Percentiles rank a stretch among this genome's conserved stretches.
phyloP scores from a whole-genome alignment of 2,888 invertebrate genomes.

The Microctonus brassicae region DNA sequence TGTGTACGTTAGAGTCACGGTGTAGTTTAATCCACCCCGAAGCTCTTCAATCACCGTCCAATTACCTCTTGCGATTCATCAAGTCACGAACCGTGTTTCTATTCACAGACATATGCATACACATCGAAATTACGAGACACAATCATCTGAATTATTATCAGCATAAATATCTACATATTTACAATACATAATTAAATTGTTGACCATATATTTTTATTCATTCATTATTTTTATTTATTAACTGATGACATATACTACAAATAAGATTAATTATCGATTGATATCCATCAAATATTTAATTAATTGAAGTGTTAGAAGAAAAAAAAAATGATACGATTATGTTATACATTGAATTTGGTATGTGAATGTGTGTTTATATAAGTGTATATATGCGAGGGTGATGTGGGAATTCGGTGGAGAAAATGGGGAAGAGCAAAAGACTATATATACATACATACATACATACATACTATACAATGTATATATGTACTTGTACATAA shows the following conservation, averaged over 20 bases:
- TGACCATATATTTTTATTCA: too few relatives aligned
- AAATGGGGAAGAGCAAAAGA: neutral
- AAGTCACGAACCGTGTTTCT: slow-evolving; percentile 45
- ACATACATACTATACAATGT: too few relatives aligned
- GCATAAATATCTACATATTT: neutral
- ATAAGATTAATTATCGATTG: neutral
- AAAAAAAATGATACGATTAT: neutral
- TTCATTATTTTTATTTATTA: too few relatives aligned
- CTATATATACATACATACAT: neutral
- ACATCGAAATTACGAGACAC: neutral
- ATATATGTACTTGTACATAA: neutral
- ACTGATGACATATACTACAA: too few relatives aligned
- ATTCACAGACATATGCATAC: slow-evolving; percentile 30
- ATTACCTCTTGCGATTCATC: slow-evolving; percentile 48
- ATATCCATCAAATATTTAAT: neutral
- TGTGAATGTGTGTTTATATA: neutral
- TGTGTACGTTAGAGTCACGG: slow-evolving; percentile 22
- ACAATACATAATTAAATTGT: too few relatives aligned
- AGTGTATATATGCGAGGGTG: neutral
- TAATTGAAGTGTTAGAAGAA: neutral
- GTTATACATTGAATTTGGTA: neutral
- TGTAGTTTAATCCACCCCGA: slow-evolving; percentile 39
- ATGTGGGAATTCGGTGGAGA: neutral
- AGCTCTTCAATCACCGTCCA: slow-evolving; percentile 48
- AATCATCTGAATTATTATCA: neutral